These are phyloP conservation scores for Piprites chloris DNA, from an alignment of 2,113 vertebrate species.

Conservation along the genomic window DNA sequence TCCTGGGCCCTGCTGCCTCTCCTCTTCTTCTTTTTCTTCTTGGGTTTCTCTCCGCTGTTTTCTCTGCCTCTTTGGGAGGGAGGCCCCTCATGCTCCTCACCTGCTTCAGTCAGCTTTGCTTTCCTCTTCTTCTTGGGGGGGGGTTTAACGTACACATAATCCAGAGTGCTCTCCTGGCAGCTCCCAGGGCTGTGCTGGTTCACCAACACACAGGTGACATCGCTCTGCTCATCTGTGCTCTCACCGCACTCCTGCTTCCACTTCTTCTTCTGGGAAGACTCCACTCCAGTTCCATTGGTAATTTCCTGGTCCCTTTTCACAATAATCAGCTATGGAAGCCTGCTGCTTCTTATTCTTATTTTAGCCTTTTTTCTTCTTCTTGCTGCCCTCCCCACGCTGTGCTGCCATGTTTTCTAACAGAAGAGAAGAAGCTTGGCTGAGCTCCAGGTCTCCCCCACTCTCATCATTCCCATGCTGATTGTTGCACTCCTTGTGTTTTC, in stretches of 20 bases:
- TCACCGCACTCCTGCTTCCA: background rate
- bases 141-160: background rate
- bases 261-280: background rate
- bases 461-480: background rate
- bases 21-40: background rate
- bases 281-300: background rate
- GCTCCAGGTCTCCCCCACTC: background rate
- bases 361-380: background rate
- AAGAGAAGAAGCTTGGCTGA: rapidly evolving
- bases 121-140: background rate
- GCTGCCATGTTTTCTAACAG: background rate
- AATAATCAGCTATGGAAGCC: background rate
- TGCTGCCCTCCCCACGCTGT: background rate
- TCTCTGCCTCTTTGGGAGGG: rapidly evolving
- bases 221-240: background rate
- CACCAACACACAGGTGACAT: background rate
- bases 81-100: background rate
- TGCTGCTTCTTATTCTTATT: background rate
- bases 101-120: rapidly evolving
- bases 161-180: background rate
- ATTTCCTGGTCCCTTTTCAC: background rate
- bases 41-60: background rate
- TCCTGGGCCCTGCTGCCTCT: background rate
- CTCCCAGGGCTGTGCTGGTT: background rate
- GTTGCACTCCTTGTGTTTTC: background rate